Evolutionary conservation across 1,140 invertebrate species (phyloP).

Genomic region (Brachionus koreanus): DNA sequence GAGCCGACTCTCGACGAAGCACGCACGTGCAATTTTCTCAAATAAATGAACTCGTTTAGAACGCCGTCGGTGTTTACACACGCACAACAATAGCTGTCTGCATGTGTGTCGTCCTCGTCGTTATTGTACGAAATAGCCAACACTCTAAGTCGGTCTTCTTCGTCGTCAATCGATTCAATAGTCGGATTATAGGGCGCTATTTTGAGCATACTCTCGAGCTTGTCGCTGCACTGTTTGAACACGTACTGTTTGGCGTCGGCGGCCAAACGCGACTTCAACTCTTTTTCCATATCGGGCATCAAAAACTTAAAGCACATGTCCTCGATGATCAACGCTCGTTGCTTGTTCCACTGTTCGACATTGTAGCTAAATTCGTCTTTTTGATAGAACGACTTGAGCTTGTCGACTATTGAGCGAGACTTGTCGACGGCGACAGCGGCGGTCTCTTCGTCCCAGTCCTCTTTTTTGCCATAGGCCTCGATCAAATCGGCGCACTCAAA

Average conservation of each 20-base stretch:
- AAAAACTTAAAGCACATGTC: constrained; percentile 80
- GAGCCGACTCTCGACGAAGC: neutral
- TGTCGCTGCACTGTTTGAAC: constrained; percentile 60
- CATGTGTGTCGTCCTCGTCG: constrained; percentile 59
- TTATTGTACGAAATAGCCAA: constrained; percentile 82
- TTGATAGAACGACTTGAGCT: constrained; percentile 53
- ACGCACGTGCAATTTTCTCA: constrained; percentile 6
- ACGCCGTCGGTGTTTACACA: neutral
- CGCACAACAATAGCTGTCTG: neutral
- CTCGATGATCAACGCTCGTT: constrained; percentile 80
- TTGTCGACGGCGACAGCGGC: neutral
- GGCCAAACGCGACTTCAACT: constrained; percentile 74
- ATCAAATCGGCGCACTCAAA: constrained; percentile 41
- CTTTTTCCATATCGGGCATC: constrained; percentile 80
- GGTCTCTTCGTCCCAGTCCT: neutral
- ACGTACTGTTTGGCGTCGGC: constrained; percentile 85
- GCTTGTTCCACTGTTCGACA: constrained; percentile 91
- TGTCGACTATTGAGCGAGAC: constrained; percentile 46
- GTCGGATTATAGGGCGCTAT: neutral
- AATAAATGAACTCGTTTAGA: neutral
- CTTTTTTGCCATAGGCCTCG: neutral
- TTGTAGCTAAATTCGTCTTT: constrained; percentile 88
- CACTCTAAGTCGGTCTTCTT: constrained; percentile 76
- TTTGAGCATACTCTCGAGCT: neutral
- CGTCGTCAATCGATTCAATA: constrained; percentile 61